Conservation (phyloP, 2,888 invertebrate genomes). For the Volucella inanis region DNA sequence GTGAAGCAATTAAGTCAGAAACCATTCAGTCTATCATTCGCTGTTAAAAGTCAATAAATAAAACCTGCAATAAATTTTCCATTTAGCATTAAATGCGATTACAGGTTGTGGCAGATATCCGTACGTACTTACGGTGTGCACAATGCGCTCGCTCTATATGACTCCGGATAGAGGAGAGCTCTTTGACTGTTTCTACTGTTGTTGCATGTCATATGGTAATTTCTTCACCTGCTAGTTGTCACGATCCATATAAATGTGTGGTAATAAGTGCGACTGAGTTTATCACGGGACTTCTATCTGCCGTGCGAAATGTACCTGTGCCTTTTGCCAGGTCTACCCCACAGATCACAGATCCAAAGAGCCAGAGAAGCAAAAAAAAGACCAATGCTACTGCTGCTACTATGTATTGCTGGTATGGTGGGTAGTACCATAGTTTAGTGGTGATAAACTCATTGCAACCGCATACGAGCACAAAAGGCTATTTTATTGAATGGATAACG, state of each 20-base stretch:
- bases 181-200: slow-evolving; percentile 52
- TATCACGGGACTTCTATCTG: slow-evolving; percentile 72
- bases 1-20: slow-evolving; percentile 75
- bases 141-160: slow-evolving; percentile 12
- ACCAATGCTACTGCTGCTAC: neutral
- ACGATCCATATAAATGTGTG: slow-evolving; percentile 75
- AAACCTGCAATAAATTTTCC: slow-evolving; percentile 74
- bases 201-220: slow-evolving; percentile 75
- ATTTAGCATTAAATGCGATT: slow-evolving; percentile 75
- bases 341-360: slow-evolving; percentile 27
- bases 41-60: slow-evolving; percentile 75
- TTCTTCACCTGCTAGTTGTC: slow-evolving; percentile 75
- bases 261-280: slow-evolving; percentile 74
- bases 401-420: neutral
- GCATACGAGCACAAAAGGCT: slow-evolving; percentile 52
- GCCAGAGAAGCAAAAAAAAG: neutral
- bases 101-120: slow-evolving; percentile 51
- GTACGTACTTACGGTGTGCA: slow-evolving; percentile 27
- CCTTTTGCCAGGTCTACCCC: neutral
- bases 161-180: slow-evolving; percentile 51
- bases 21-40: slow-evolving; percentile 75
- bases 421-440: neutral
- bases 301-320: slow-evolving; percentile 43
- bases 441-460: slow-evolving; percentile 41
- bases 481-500: slow-evolving; percentile 70